Evolutionary conservation across 2,797 vertebrate genomes (phyloP).

Genomic region (Dallia pectoralis): DNA sequence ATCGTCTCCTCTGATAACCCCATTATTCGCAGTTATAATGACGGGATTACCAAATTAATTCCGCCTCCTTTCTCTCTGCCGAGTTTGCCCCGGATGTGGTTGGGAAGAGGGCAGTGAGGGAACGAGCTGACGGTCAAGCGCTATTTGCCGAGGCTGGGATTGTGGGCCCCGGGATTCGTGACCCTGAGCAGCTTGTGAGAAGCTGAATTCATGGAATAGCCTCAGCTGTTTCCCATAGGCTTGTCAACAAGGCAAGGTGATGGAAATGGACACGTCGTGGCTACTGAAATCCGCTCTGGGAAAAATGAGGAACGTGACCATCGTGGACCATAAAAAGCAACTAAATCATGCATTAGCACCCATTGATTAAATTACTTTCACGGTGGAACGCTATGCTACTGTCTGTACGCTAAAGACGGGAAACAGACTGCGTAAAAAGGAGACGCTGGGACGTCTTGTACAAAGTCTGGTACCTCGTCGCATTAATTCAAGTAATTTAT

Average conservation of each 20-base stretch:
- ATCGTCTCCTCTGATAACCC: slow-evolving; percentile 40
- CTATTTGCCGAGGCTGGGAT: slow-evolving; percentile 31
- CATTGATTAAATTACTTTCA: slow-evolving; percentile 22
- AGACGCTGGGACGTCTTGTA: slow-evolving; percentile 31
- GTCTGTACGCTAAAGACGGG: slow-evolving; percentile 1
- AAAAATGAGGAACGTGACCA: slow-evolving; percentile 7
- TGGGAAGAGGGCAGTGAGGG: slow-evolving; percentile 17
- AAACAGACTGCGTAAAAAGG: slow-evolving; percentile 25
- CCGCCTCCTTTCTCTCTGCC: slow-evolving; percentile 30
- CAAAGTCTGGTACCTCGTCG: slow-evolving; percentile 27
- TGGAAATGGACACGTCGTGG: background rate
- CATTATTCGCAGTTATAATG: slow-evolving; percentile 43
- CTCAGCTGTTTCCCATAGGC: slow-evolving; percentile 10
- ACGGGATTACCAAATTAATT: slow-evolving; percentile 59
- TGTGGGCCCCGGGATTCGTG: slow-evolving; percentile 30
- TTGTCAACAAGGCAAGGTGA: slow-evolving; percentile 11
- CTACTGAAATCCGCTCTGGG: background rate
- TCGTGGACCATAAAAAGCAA: slow-evolving; percentile 11
- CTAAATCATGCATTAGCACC: slow-evolving; percentile 1
- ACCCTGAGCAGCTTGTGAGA: slow-evolving; percentile 6
- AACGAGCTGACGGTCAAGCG: slow-evolving; percentile 30
- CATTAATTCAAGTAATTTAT: slow-evolving; percentile 61
- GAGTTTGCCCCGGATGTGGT: slow-evolving; percentile 36
- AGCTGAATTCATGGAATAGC: slow-evolving; percentile 43
- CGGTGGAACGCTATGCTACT: background rate